Evolutionary conservation across 1,140 invertebrate genomes (phyloP).

Genomic region (Sarcophaga peregrina): DNA sequence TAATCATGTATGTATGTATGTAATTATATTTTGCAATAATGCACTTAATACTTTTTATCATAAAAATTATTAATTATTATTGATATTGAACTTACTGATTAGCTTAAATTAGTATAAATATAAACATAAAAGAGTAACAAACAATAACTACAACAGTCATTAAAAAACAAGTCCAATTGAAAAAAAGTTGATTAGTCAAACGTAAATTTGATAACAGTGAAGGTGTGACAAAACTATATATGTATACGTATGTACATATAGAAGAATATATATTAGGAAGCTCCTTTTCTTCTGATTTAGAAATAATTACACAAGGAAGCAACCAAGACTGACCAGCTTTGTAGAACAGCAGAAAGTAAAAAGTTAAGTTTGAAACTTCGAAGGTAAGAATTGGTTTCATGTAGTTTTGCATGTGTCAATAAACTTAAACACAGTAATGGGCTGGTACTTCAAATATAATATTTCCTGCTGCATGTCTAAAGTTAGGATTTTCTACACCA

Average conservation of each 20-base stretch:
- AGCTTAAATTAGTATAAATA: not conserved
- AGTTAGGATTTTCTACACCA: slow-evolving; percentile 60
- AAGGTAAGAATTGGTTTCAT: not conserved
- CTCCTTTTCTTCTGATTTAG: not conserved
- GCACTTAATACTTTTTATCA: slow-evolving; percentile 24
- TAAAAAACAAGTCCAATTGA: not conserved
- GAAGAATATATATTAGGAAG: too few relatives aligned
- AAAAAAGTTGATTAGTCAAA: not conserved
- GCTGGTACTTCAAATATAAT: slow-evolving; percentile 65
- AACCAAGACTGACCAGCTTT: slow-evolving; percentile 37
- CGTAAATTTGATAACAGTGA: not conserved
- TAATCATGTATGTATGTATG: not conserved
- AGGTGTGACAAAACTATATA: not conserved
- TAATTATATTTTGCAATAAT: not conserved
- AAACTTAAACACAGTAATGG: slow-evolving; percentile 56
- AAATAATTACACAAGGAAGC: slow-evolving; percentile 13
- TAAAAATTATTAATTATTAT: not conserved
- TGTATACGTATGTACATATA: too few relatives aligned
- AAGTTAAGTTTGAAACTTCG: not conserved
- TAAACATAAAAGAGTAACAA: too few relatives aligned
- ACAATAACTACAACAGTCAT: too few relatives aligned
- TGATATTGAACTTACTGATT: not conserved
- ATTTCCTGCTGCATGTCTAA: slow-evolving; percentile 55
- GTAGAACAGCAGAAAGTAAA: not conserved
- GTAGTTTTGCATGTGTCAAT: not conserved